Evolutionary conservation across 2,797 vertebrate genomes (phyloP).

Genomic region (Premnoplex brunnescens): DNA sequence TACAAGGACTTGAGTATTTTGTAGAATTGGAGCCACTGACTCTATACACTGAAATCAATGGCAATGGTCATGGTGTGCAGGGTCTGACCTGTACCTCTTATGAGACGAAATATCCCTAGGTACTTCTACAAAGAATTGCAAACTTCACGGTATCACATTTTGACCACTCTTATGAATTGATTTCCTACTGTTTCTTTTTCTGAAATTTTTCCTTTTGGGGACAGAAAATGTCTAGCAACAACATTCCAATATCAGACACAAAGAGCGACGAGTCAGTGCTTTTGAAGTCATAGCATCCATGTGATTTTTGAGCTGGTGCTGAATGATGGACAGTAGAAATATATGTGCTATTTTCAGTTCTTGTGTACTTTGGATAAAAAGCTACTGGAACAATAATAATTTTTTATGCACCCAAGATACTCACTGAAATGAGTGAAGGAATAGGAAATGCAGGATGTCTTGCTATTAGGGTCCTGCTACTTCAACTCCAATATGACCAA

Average conservation of each 20-base stretch:
- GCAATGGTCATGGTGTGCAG: not conserved
- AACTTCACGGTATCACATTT: conserved; percentile 35
- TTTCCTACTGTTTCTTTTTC: conserved; percentile 46
- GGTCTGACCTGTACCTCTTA: conserved; percentile 33
- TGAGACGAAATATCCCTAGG: not conserved
- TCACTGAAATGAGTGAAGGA: not conserved
- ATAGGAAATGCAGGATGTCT: not conserved
- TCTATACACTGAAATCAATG: conserved; percentile 5
- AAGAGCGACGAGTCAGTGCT: not conserved
- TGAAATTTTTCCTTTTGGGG: not conserved
- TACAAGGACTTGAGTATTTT: not conserved
- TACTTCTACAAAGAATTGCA: conserved; percentile 43
- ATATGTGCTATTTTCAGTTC: not conserved
- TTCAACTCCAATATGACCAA: not conserved
- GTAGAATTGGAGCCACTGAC: not conserved
- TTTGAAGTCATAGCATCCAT: not conserved
- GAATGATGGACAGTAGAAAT: not conserved
- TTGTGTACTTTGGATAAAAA: not conserved
- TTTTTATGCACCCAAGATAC: not conserved
- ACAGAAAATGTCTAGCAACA: not conserved
- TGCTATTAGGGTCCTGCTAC: not conserved
- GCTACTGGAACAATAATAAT: not conserved
- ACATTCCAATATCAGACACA: not conserved
- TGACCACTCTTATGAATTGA: conserved; percentile 11
- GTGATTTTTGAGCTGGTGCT: not conserved